Base-by-base conservation (phyloP, 2,797 vertebrate species). In the Protonibea diacanthus region DNA sequence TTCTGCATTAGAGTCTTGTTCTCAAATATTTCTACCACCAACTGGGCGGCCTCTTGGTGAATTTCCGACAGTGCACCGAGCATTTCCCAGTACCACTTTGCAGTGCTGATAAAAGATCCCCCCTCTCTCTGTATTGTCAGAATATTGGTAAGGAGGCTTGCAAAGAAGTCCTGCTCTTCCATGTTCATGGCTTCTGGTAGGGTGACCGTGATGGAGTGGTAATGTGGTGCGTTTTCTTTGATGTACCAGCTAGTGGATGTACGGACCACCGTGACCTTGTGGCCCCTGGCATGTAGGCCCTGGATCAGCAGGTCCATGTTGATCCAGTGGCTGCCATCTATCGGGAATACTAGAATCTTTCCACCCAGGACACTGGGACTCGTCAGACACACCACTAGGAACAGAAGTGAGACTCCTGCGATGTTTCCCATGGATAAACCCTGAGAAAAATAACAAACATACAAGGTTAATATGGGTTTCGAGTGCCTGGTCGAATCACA, bases 261-360 rank as follows among this genome's bases (percentile, higher is more conserved):
- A 21, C 93, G 88, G 38, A 95, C 83, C 77, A 95, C 94, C 0
- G 91, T 95, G 66, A 95, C 71, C 62, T 93, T 86, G 3, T 95
- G 94, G n/a, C 94, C 94, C 8, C 79, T 83, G 74, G 75, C 0
- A 2, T 94, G 91, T 65, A 95, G 93, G 14, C 60, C 76, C 63
- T 93, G 69, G 49, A 95, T 88, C 42, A 95, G 57, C 18, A 95
- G 72, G 70, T 95, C 90, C 95, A 95, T 95, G 86, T 95, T 95
- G 62, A 96, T 61, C 95, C 95, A 95, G 83, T 95, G 95, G 85
- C 95, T 96, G 21, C 94, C 95, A 0, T 95, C 95, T 38, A 95
- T 57, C 0, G 95, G 94, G 67, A 95, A 95, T 42, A 95, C 94
- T 71, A 96, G 84, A 20, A 95, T 84, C 67, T 93, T 95, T 4